Percentiles rank a stretch among this genome's conserved stretches.
These are phyloP conservation scores for Mesocricetus auratus DNA, from an alignment of 2,113 vertebrate species.

Conservation along the genomic window DNA sequence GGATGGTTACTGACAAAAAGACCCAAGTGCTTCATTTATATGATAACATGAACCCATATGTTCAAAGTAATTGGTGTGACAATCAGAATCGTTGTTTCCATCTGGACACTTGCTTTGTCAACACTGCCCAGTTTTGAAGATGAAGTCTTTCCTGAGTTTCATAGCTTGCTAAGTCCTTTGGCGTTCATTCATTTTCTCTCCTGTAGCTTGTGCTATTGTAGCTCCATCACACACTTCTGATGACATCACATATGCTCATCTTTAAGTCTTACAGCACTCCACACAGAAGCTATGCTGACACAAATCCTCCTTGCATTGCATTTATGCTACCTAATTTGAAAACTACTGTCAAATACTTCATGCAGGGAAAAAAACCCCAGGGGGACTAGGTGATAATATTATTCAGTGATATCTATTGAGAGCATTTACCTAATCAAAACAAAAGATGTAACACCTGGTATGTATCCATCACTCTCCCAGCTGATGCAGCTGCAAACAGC, in stretches of 20 bases:
- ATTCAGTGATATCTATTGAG: constrained; percentile 70
- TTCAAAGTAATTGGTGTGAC: constrained; percentile 46
- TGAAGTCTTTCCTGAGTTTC: constrained; percentile 56
- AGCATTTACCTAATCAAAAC: constrained; percentile 76
- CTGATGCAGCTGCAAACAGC: constrained; percentile 36
- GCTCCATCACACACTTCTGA: background rate
- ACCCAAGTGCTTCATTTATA: constrained; percentile 41
- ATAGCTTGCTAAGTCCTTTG: background rate
- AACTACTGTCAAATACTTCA: constrained; percentile 65
- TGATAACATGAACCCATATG: constrained; percentile 14
- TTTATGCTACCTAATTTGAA: constrained; percentile 66
- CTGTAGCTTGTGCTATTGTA: background rate
- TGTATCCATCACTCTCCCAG: constrained; percentile 28
- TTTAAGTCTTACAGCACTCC: background rate
- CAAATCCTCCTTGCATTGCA: background rate
- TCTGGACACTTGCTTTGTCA: constrained; percentile 54
- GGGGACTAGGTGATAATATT: constrained; percentile 73
- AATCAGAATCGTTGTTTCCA: constrained; percentile 60
- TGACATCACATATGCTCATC: constrained; percentile 41
- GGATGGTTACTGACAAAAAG: constrained; percentile 34
- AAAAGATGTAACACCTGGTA: constrained; percentile 65
- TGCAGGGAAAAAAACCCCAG: constrained; percentile 26
- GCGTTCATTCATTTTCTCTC: constrained; percentile 8
- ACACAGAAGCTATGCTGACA: background rate
- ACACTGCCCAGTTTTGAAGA: constrained; percentile 1